Evolutionary conservation across 1,140 invertebrate species (phyloP).

Genomic region (Holcopasites calliopsidis): DNA sequence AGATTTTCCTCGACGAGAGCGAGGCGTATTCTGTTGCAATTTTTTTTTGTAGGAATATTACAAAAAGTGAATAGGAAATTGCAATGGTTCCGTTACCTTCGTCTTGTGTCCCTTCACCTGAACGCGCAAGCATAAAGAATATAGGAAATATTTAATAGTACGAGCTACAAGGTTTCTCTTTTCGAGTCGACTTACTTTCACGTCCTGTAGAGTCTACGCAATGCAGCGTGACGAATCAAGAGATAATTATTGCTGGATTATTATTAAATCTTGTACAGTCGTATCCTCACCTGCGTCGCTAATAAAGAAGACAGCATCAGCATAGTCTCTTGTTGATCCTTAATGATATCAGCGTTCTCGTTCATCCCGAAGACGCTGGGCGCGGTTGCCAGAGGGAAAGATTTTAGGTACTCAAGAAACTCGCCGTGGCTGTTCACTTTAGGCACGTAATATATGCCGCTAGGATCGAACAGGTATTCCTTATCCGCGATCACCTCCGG

Average conservation of each 20-base stretch:
- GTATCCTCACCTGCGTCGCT: conserved; percentile 87
- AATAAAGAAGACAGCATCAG: conserved; percentile 89
- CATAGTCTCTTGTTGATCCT: conserved; percentile 93
- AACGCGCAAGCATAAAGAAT: not conserved
- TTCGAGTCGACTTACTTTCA: conserved; percentile 33
- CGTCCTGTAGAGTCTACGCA: not conserved
- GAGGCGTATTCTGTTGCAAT: not conserved
- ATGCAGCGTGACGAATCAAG: not conserved
- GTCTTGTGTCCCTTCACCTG: not conserved
- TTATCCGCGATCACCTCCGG: conserved; percentile 77
- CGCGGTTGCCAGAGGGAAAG: conserved; percentile 88
- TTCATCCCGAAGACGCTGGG: conserved; percentile 95
- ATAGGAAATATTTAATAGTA: not conserved
- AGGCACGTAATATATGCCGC: conserved; percentile 88
- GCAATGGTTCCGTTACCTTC: conserved; percentile 4
- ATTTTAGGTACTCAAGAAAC: conserved; percentile 88
- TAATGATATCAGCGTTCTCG: conserved; percentile 95
- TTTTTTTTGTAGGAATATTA: no score
- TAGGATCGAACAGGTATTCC: conserved; percentile 83
- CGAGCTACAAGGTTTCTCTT: no score
- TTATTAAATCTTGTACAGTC: not conserved
- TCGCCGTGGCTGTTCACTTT: conserved; percentile 85
- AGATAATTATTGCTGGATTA: not conserved
- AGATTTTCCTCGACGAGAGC: not conserved
- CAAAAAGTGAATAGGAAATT: no score